These are phyloP conservation scores for Gavia stellata DNA, from an alignment of 2,113 vertebrate species.

Conservation along the genomic window DNA sequence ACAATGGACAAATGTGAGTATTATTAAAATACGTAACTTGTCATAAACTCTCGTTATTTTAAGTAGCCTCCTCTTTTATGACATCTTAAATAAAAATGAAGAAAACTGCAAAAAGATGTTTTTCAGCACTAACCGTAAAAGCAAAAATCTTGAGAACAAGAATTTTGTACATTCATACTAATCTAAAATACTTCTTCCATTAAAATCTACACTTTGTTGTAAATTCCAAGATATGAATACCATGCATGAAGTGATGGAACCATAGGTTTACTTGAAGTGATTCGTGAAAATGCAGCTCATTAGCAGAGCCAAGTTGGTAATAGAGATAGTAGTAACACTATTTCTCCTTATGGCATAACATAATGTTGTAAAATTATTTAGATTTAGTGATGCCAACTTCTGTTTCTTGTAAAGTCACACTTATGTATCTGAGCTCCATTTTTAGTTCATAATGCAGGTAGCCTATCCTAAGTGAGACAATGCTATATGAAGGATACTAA, in stretches of 20 bases:
- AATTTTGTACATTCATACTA: background rate
- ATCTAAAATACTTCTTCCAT: background rate
- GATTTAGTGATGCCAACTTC: background rate
- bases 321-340: background rate
- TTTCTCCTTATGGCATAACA: background rate
- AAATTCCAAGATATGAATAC: background rate
- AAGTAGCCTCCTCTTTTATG: slow-evolving; percentile 6
- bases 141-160: background rate
- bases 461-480: background rate
- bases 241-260: background rate
- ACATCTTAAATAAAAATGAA: slow-evolving; percentile 38
- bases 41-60: slow-evolving; percentile 35
- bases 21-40: slow-evolving; percentile 39
- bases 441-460: background rate
- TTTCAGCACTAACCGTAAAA: background rate
- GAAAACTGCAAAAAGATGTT: background rate
- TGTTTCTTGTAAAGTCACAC: background rate
- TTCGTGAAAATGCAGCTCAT: background rate
- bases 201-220: background rate
- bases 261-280: background rate
- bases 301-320: background rate
- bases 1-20: background rate
- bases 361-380: background rate
- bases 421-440: background rate
- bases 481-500: background rate